Conservation (phyloP, 1,140 invertebrate species). For the Andricus grossulariae region DNA sequence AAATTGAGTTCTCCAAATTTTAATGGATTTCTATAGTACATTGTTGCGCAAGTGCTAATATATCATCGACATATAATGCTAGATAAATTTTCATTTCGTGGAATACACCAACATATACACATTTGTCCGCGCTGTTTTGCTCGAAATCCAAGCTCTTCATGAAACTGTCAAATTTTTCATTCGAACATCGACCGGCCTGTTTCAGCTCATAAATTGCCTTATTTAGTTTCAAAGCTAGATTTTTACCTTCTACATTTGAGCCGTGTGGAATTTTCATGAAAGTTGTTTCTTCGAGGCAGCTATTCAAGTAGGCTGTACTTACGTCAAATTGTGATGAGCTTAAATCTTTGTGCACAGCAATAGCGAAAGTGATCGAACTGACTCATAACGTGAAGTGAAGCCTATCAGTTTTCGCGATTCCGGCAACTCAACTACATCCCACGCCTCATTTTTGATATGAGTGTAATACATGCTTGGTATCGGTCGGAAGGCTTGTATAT, state of each 20-base stretch:
- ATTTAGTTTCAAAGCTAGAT: not conserved
- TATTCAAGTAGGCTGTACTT: not conserved
- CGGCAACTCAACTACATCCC: slow-evolving; percentile 41
- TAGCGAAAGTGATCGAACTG: not conserved
- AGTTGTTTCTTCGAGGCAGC: slow-evolving; percentile 11
- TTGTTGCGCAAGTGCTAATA: slow-evolving; percentile 34
- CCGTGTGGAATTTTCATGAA: not conserved
- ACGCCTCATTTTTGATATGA: slow-evolving; percentile 49
- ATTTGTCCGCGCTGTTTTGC: slow-evolving; percentile 36
- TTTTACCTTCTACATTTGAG: not conserved
- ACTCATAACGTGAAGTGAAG: slow-evolving; percentile 57
- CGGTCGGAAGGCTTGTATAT: not conserved
- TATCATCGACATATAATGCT: slow-evolving; percentile 43
- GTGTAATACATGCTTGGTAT: slow-evolving; percentile 33
- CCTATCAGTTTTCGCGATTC: slow-evolving; percentile 56
- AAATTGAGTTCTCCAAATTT: slow-evolving; percentile 23
- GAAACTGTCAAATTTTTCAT: slow-evolving; percentile 39
- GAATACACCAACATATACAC: slow-evolving; percentile 32
- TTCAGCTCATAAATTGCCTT: slow-evolving; percentile 49
- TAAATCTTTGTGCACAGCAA: slow-evolving; percentile 3
- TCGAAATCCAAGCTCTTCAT: slow-evolving; percentile 39
- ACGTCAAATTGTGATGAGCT: not conserved
- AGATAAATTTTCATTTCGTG: slow-evolving; percentile 31
- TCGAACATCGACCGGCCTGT: slow-evolving; percentile 38
- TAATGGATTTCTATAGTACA: slow-evolving; percentile 28